Percentiles rank a stretch among this genome's conserved stretches.
phyloP scores from a whole-genome alignment of 2,888 invertebrate species.

The Trileptium ribeirensis region DNA sequence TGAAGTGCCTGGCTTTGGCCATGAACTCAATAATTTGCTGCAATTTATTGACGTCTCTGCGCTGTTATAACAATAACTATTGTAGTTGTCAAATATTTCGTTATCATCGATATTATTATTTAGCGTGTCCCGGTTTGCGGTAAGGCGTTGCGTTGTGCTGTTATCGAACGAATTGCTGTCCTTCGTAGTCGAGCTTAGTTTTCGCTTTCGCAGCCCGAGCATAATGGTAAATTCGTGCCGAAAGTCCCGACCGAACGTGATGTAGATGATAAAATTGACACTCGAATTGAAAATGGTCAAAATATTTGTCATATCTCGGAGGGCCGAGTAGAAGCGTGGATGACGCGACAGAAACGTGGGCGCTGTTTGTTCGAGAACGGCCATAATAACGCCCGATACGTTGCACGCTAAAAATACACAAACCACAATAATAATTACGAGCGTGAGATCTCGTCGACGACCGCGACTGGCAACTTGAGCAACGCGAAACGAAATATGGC shows the following conservation, averaged over 20 bases:
- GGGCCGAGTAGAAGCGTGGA: not conserved
- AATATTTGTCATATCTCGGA: conserved; percentile 65
- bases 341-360: conserved; percentile 10
- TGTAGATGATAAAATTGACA: conserved; percentile 94
- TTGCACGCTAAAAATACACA: conserved; percentile 19
- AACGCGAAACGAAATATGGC: conserved; percentile 66
- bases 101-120: no score
- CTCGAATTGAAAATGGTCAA: conserved; percentile 93
- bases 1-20: no score
- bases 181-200: no score
- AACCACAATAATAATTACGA: conserved; percentile 17
- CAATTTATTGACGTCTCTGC: no score
- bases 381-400: conserved; percentile 12
- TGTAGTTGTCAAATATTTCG: no score
- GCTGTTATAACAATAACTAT: no score
- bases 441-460: conserved; percentile 15
- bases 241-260: conserved; percentile 94
- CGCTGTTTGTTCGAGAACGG: conserved; percentile 29
- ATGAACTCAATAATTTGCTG: no score
- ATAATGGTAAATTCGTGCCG: conserved; percentile 53
- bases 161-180: no score
- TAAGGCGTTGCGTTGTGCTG: no score
- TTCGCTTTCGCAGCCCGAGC: no score
- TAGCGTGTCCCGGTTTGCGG: no score
- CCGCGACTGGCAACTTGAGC: conserved; percentile 53